Percentiles rank a stretch among this genome's conserved stretches.
Evolutionary conservation across 2,797 vertebrate species (phyloP).

Genomic region (Enteromius argenteus): DNA sequence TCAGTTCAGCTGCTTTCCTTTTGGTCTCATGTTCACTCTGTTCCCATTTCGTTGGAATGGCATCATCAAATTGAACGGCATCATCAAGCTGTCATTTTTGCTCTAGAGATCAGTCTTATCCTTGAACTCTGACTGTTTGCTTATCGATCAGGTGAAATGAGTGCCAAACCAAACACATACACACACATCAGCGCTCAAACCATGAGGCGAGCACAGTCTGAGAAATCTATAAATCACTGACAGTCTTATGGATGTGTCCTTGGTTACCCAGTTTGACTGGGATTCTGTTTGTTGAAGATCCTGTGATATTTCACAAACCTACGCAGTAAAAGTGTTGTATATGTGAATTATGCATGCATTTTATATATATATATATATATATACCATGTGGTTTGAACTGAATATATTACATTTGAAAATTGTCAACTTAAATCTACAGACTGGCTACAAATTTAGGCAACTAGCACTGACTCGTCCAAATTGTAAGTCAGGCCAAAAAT

Average conservation of each 20-base stretch:
- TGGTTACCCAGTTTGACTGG: conserved; percentile 26
- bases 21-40: not conserved
- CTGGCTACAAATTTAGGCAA: not conserved
- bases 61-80: not conserved
- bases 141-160: conserved; percentile 47
- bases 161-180: conserved; percentile 18
- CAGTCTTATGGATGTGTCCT: conserved; percentile 38
- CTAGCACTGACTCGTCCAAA: not conserved
- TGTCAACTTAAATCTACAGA: not conserved
- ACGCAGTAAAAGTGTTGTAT: conserved; percentile 67
- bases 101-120: conserved; percentile 41
- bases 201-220: conserved; percentile 14
- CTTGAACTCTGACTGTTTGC: conserved; percentile 36
- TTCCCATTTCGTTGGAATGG: not conserved
- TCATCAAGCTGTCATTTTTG: conserved; percentile 31
- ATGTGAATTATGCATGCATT: conserved; percentile 66
- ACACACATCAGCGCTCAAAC: conserved; percentile 4
- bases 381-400: no score
- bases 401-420: not conserved
- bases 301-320: conserved; percentile 59
- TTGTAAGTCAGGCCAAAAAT: not conserved
- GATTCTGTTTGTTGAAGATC: conserved; percentile 35
- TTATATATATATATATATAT: not conserved
- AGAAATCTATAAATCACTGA: conserved; percentile 43
- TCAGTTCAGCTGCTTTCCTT: not conserved